phyloP scores from a whole-genome alignment of 2,797 vertebrate species.

The Lepus townsendii region DNA sequence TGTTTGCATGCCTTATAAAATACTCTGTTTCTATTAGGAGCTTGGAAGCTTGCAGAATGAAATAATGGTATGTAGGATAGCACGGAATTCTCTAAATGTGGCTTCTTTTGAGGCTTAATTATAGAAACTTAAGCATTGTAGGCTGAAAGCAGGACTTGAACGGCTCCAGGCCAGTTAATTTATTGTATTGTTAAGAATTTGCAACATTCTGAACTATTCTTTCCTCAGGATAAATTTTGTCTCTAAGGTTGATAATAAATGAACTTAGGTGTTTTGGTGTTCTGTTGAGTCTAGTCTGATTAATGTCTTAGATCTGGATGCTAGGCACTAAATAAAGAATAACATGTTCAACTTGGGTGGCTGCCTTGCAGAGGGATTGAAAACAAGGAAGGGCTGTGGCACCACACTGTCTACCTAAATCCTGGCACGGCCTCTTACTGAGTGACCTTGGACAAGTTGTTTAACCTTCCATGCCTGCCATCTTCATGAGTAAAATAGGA shows the following conservation, averaged over 20 bases:
- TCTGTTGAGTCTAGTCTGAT: conserved; percentile 2
- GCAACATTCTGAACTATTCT: background rate
- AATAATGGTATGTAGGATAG: background rate
- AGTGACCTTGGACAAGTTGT: conserved; percentile 36
- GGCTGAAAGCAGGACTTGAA: background rate
- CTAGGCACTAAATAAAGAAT: background rate
- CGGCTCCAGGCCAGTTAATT: background rate
- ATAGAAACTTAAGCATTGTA: background rate
- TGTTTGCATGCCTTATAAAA: background rate
- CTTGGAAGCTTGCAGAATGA: background rate
- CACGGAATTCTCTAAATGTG: background rate
- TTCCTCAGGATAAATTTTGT: conserved; percentile 44
- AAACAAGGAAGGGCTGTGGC: background rate
- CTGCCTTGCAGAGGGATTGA: background rate
- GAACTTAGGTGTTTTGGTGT: conserved; percentile 3
- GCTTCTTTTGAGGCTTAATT: background rate
- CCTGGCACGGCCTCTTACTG: background rate
- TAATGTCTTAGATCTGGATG: background rate
- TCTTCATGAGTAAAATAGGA: background rate
- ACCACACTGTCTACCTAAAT: background rate
- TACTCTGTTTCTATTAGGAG: background rate
- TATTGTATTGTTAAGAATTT: conserved; percentile 28
- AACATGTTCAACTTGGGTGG: background rate
- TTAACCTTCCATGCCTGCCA: background rate
- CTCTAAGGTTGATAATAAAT: background rate